Conservation (phyloP, 2,113 vertebrate species). For the Pterocles burchelli region DNA sequence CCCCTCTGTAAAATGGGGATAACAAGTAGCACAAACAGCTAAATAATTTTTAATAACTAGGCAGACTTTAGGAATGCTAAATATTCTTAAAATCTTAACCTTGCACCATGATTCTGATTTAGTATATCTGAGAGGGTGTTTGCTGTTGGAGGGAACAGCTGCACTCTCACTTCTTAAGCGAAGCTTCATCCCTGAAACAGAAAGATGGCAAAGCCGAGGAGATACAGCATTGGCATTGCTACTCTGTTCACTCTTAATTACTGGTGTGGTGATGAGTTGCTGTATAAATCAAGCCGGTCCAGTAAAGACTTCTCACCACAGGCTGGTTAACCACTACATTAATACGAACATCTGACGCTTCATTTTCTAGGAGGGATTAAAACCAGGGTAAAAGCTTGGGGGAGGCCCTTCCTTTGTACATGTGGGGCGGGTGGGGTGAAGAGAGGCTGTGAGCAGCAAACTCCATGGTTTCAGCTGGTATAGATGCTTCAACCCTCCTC, state of each 20-base stretch:
- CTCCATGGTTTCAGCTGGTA: not conserved
- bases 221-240: not conserved
- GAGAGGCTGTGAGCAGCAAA: not conserved
- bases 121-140: not conserved
- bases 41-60: not conserved
- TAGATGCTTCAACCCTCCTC: not conserved
- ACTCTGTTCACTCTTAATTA: not conserved
- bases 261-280: not conserved
- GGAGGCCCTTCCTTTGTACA: not conserved
- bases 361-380: not conserved
- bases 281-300: not conserved
- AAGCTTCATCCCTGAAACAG: not conserved
- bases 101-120: not conserved
- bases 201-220: not conserved
- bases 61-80: not conserved
- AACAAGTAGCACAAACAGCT: not conserved
- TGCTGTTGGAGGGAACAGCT: not conserved
- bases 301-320: not conserved
- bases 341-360: not conserved
- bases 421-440: rapidly evolving
- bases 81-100: not conserved
- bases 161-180: not conserved
- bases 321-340: not conserved
- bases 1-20: not conserved
- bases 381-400: not conserved